Percentiles rank a stretch among this genome's conserved stretches.
Evolutionary conservation across 2,113 vertebrate genomes (phyloP).

Genomic region (Myotis brandtii): DNA sequence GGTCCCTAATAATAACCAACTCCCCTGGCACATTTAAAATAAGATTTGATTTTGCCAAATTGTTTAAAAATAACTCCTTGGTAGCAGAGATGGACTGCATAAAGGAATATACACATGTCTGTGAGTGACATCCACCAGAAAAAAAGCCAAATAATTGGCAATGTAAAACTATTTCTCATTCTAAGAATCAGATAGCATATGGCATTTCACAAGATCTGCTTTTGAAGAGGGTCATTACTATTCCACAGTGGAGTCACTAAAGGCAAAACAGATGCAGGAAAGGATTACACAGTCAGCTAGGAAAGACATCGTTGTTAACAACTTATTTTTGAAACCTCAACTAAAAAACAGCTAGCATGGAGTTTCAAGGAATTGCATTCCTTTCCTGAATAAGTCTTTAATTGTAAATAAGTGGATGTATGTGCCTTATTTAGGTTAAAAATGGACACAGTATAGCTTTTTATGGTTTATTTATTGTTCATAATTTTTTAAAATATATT

Average conservation of each 20-base stretch:
- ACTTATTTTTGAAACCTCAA: background rate
- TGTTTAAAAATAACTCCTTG: conserved; percentile 53
- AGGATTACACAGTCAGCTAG: background rate
- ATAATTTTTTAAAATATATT: background rate
- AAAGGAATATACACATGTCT: background rate
- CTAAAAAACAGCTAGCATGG: background rate
- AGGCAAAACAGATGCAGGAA: background rate
- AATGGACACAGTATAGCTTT: background rate
- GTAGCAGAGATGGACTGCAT: background rate
- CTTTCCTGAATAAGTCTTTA: background rate
- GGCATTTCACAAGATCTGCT: background rate
- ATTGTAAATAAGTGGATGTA: background rate
- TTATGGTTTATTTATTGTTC: background rate
- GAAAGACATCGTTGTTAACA: background rate
- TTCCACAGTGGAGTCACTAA: background rate
- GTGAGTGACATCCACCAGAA: background rate
- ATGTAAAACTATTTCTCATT: background rate
- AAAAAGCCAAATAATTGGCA: background rate
- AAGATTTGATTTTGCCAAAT: conserved; percentile 29
- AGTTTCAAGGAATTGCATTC: background rate
- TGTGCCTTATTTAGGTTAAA: background rate
- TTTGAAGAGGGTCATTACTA: background rate
- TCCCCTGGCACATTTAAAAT: conserved; percentile 52
- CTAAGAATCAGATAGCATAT: background rate
- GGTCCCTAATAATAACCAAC: conserved; percentile 50